Percentiles rank a stretch among this genome's conserved stretches.
phyloP scores from a whole-genome alignment of 2,888 invertebrate species.

The Andrena dorsata region DNA sequence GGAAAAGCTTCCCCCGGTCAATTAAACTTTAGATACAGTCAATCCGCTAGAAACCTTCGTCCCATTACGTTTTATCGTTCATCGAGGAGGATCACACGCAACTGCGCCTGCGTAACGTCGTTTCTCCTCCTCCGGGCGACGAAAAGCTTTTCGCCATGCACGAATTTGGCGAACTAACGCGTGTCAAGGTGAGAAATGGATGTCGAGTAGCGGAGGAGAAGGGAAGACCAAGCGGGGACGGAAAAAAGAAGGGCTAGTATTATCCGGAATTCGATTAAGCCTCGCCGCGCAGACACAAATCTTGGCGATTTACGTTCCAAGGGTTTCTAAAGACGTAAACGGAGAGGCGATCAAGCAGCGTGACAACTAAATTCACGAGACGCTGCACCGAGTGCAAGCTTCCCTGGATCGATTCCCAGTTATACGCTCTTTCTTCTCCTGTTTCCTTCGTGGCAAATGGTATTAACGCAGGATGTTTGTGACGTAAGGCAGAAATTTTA shows the following conservation, averaged over 20 bases:
- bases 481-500: too few relatives aligned
- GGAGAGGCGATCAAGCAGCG: constrained; percentile 47
- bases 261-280: constrained; percentile 56
- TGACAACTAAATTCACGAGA: constrained; percentile 55
- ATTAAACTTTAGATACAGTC: constrained; percentile 36
- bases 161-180: too few relatives aligned
- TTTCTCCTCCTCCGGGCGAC: too few relatives aligned
- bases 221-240: neutral
- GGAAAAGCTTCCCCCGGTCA: constrained; percentile 42
- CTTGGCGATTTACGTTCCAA: constrained; percentile 53
- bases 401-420: neutral
- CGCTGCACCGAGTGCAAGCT: constrained; percentile 12
- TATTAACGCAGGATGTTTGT: too few relatives aligned
- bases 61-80: constrained; percentile 14
- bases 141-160: neutral
- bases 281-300: constrained; percentile 51
- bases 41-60: constrained; percentile 24
- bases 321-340: constrained; percentile 57
- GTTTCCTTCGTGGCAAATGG: too few relatives aligned
- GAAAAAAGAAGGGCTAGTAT: constrained; percentile 1
- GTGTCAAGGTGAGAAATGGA: neutral
- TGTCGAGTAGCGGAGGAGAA: neutral
- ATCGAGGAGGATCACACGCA: neutral
- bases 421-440: too few relatives aligned
- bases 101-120: neutral